Conservation (phyloP, 2,797 vertebrate species). For the Sebastes elongatus region DNA sequence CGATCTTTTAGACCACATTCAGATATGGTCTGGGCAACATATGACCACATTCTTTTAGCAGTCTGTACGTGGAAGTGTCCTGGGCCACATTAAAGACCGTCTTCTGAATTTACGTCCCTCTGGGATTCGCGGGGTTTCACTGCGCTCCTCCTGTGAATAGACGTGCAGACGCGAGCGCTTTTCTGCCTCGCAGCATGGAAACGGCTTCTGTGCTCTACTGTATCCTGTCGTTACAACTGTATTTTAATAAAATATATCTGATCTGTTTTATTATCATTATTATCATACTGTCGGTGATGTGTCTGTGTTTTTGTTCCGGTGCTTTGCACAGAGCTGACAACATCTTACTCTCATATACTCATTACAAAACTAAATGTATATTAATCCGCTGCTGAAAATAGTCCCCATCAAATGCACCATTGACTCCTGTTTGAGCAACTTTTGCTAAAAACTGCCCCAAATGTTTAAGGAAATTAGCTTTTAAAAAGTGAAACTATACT, state of each 20-base stretch:
- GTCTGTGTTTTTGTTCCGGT: rapidly evolving
- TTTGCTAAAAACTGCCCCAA: not conserved
- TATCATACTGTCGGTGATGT: no score
- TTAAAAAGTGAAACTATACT: not conserved
- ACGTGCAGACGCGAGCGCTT: no score
- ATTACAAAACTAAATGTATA: not conserved
- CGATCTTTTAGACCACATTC: not conserved
- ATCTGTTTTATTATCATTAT: no score
- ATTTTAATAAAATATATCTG: no score
- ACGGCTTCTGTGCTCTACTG: no score
- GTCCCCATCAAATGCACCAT: not conserved
- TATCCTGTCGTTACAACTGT: no score
- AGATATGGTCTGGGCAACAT: not conserved
- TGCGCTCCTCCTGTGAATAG: no score
- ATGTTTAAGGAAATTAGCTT: not conserved
- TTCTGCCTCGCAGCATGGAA: no score
- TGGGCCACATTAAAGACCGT: not conserved
- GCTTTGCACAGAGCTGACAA: no score
- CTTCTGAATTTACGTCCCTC: not conserved
- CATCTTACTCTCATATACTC: not conserved
- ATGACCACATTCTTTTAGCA: not conserved
- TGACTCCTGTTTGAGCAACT: not conserved
- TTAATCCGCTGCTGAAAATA: not conserved
- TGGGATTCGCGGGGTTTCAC: no score
- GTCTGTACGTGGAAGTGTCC: rapidly evolving